Evolutionary conservation across 1,140 invertebrate genomes (phyloP).

Genomic region (Phocides pigmalion): DNA sequence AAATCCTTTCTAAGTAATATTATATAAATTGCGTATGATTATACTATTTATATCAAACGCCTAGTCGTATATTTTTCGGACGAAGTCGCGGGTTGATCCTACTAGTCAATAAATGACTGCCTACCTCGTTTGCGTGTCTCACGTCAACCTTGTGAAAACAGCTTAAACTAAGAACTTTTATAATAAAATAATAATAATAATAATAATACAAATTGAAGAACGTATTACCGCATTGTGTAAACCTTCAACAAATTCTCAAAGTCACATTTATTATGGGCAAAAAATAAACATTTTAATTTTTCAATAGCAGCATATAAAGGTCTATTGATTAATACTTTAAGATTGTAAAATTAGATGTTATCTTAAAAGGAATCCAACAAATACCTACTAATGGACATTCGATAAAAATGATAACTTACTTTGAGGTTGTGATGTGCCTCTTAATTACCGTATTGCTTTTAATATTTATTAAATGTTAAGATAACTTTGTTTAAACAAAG

Average conservation of each 20-base stretch:
- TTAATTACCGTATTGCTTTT: not conserved
- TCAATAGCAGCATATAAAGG: not conserved
- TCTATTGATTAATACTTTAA: not conserved
- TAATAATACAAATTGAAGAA: too few species aligned
- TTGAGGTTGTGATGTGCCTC: not conserved
- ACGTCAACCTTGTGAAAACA: not conserved
- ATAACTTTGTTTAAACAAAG: not conserved
- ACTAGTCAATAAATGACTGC: too few species aligned
- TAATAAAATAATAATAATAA: too few species aligned
- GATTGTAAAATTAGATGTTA: not conserved
- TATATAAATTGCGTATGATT: too few species aligned
- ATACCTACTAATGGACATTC: not conserved
- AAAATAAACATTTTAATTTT: not conserved
- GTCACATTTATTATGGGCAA: not conserved
- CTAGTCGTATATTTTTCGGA: too few species aligned
- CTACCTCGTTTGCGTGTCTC: too few species aligned
- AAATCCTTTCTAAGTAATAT: too few species aligned
- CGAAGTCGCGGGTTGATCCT: too few species aligned
- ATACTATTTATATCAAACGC: too few species aligned
- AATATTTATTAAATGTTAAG: not conserved
- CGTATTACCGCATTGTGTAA: not conserved
- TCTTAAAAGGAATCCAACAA: slow-evolving; percentile 19
- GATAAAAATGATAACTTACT: not conserved
- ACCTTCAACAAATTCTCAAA: not conserved
- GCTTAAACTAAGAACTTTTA: too few species aligned